Evolutionary conservation across 2,888 invertebrate genomes (phyloP).

Genomic region (Idaea straminata): DNA sequence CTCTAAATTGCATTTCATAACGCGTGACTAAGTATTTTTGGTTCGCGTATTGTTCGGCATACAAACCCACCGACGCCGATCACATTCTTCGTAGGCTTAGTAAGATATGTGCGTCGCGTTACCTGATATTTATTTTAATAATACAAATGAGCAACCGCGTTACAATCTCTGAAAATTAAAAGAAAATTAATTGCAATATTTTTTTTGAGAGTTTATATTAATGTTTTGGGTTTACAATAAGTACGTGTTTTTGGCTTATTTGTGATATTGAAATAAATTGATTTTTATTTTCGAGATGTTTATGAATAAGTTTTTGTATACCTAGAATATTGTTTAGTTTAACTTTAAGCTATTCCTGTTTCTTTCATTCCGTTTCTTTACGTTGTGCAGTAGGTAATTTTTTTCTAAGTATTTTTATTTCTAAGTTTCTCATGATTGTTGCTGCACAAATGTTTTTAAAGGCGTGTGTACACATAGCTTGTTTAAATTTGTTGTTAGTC

Average conservation of each 20-base stretch:
- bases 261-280: slow-evolving; percentile 36
- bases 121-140: slow-evolving; percentile 59
- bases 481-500: neutral
- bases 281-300: slow-evolving; percentile 49
- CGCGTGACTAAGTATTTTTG: slow-evolving; percentile 68
- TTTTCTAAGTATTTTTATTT: slow-evolving; percentile 17
- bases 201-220: slow-evolving; percentile 2
- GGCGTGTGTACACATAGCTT: slow-evolving; percentile 12
- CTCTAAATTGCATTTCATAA: slow-evolving; percentile 54
- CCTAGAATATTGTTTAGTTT: slow-evolving; percentile 28
- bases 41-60: slow-evolving; percentile 61
- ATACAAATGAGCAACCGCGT: slow-evolving; percentile 40
- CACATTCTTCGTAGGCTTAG: slow-evolving; percentile 62
- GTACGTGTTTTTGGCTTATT: slow-evolving; percentile 31
- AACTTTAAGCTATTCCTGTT: slow-evolving; percentile 54
- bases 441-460: slow-evolving; percentile 20
- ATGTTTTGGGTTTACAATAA: neutral
- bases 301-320: slow-evolving; percentile 27
- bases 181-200: neutral
- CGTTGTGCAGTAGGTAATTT: slow-evolving; percentile 24
- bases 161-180: slow-evolving; percentile 5
- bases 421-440: slow-evolving; percentile 16
- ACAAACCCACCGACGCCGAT: slow-evolving; percentile 73
- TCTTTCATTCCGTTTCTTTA: slow-evolving; percentile 65
- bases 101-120: slow-evolving; percentile 66